phyloP scores from a whole-genome alignment of 2,797 vertebrate species.

The Sebastes wilsoni region DNA sequence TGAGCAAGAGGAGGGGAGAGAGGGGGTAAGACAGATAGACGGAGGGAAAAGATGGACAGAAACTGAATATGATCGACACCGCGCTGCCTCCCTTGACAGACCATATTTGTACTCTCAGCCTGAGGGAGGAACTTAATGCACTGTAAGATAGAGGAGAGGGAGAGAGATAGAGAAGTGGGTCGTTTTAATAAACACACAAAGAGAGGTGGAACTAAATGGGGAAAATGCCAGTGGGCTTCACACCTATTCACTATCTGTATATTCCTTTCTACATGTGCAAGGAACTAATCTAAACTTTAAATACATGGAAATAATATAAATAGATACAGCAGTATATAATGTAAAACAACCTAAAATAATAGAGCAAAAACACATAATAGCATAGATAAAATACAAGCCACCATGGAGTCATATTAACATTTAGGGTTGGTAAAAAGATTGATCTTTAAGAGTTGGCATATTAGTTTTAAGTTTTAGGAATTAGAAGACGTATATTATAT shows the following conservation, averaged over 20 bases:
- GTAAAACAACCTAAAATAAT: background rate
- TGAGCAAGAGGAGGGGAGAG: background rate
- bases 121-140: constrained; percentile 23
- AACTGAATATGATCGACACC: constrained; percentile 23
- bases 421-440: background rate
- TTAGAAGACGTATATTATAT: no score
- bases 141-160: background rate
- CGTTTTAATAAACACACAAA: constrained; percentile 15
- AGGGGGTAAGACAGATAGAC: background rate
- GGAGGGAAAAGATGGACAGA: constrained; percentile 16
- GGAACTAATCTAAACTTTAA: background rate
- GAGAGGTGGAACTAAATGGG: constrained; percentile 13
- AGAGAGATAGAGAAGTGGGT: background rate
- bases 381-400: background rate
- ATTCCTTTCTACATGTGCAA: background rate
- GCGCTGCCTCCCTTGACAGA: background rate
- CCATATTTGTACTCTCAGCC: constrained; percentile 16
- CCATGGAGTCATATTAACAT: background rate
- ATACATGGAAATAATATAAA: background rate
- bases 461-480: background rate
- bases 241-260: background rate
- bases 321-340: background rate
- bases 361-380: background rate
- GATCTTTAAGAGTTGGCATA: background rate
- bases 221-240: background rate